Conservation (phyloP, 2,113 vertebrate species). For the Lasiurus cinereus region DNA sequence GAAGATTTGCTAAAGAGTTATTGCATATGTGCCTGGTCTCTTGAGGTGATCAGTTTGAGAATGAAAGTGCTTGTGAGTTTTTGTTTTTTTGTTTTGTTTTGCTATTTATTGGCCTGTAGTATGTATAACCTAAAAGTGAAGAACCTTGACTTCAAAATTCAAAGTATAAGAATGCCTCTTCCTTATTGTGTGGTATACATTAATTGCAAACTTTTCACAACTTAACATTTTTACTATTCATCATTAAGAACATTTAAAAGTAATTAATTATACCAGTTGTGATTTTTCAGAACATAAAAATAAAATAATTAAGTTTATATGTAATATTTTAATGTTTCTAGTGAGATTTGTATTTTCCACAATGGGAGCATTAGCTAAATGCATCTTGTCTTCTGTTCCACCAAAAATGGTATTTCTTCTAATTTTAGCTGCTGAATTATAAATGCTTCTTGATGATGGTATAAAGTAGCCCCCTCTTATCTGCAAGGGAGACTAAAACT, state of each 20-base stretch:
- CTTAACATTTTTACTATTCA: not conserved
- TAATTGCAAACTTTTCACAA: not conserved
- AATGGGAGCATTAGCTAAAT: conserved; percentile 8
- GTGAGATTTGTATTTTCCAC: not conserved
- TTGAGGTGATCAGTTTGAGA: conserved; percentile 6
- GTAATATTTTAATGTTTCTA: conserved; percentile 17
- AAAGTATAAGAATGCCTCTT: not conserved
- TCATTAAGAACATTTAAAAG: not conserved
- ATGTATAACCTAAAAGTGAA: not conserved
- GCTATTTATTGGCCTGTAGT: not conserved
- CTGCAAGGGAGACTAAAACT: not conserved
- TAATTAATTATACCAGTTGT: not conserved
- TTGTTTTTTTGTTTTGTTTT: not conserved
- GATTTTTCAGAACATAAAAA: conserved; percentile 32
- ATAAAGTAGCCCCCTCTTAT: not conserved
- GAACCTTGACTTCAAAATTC: not conserved
- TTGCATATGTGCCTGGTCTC: not conserved
- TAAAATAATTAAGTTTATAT: not conserved
- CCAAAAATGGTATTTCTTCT: not conserved
- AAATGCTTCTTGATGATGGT: not conserved
- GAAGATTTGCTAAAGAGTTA: not conserved
- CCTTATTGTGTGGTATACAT: not conserved
- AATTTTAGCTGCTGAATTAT: not conserved
- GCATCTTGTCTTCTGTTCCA: not conserved
- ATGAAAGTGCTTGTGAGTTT: not conserved